Conservation (phyloP, 2,888 invertebrate species). For the Arenicola marina region DNA sequence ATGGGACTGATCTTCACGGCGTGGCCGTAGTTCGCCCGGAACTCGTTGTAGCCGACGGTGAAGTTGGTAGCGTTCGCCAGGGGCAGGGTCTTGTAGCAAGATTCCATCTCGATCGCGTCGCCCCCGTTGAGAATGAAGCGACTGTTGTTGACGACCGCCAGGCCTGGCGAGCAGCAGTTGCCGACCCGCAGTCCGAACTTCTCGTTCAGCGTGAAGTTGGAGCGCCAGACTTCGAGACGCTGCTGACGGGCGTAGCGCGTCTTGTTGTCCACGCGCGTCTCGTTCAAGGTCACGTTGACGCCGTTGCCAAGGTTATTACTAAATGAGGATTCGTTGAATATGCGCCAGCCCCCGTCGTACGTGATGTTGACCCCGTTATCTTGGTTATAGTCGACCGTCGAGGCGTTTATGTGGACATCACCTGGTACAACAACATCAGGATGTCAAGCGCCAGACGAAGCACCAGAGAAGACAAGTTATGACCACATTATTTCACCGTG, state of each 20-base stretch:
- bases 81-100: conserved; percentile 73
- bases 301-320: conserved; percentile 83
- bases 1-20: conserved; percentile 55
- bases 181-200: conserved; percentile 89
- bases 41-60: conserved; percentile 52
- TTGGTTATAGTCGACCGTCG: conserved; percentile 81
- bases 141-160: conserved; percentile 79
- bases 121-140: conserved; percentile 81
- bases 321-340: conserved; percentile 84
- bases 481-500: background rate
- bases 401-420: conserved; percentile 90
- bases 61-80: conserved; percentile 44
- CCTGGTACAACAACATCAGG: conserved; percentile 63
- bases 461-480: background rate
- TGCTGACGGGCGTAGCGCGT: conserved; percentile 35
- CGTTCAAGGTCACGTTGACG: conserved; percentile 40
- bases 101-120: conserved; percentile 79
- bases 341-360: conserved; percentile 89
- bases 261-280: conserved; percentile 52
- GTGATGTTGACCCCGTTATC: conserved; percentile 86
- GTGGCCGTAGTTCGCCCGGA: conserved; percentile 51
- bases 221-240: conserved; percentile 62
- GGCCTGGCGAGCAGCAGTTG: conserved; percentile 70
- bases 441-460: too few species aligned
- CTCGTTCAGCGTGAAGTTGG: conserved; percentile 69